phyloP scores from a whole-genome alignment of 2,888 invertebrate species.

The Rhimphoctona megacephalus region DNA sequence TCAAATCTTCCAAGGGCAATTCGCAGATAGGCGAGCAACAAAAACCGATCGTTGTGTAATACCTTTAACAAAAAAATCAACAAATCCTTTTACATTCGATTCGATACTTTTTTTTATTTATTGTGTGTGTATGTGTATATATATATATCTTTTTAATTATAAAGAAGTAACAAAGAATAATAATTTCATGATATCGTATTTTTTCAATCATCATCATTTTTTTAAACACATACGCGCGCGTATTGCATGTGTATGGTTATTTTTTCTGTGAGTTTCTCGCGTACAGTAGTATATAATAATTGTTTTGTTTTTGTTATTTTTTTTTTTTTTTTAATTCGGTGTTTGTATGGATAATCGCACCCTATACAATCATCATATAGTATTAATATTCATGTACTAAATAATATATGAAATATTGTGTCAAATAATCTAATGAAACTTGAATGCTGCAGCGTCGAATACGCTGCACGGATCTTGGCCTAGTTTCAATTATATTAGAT shows the following conservation, averaged over 20 bases:
- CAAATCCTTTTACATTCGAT: neutral
- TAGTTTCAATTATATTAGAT: constrained; percentile 59
- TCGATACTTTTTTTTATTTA: constrained; percentile 48
- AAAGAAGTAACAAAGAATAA: constrained; percentile 85
- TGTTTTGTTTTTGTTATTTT: constrained; percentile 33
- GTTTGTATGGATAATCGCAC: constrained; percentile 51
- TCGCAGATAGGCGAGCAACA: neutral
- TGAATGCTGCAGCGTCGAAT: constrained; percentile 54
- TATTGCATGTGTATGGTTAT: constrained; percentile 62
- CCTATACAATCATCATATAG: constrained; percentile 71
- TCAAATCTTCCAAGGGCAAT: neutral
- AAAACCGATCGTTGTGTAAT: neutral
- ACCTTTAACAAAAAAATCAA: constrained; percentile 1
- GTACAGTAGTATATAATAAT: constrained; percentile 12
- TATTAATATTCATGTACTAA: constrained; percentile 78
- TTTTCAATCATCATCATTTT: constrained; percentile 42
- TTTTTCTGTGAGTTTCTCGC: constrained; percentile 6
- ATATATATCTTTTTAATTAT: constrained; percentile 83
- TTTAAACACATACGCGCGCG: constrained; percentile 69
- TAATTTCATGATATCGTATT: constrained; percentile 82
- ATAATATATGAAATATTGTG: constrained; percentile 82
- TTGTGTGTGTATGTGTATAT: constrained; percentile 72
- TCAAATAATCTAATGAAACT: constrained; percentile 72
- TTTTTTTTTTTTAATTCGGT: constrained; percentile 56
- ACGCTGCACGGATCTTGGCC: constrained; percentile 56